Base-by-base conservation (phyloP, 2,113 vertebrate genomes). In the Helogale parvula region DNA sequence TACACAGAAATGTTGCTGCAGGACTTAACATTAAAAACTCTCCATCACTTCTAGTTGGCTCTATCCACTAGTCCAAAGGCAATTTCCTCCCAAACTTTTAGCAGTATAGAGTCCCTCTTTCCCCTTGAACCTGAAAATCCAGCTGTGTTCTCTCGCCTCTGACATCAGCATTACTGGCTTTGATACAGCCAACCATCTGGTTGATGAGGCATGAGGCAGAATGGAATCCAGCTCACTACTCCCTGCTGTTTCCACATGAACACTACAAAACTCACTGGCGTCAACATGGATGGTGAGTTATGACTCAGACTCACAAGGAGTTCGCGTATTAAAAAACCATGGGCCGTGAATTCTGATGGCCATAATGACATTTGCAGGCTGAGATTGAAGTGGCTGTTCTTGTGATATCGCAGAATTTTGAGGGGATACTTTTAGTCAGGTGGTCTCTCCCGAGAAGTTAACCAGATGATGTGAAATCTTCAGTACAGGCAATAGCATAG, bases 61-160 rank as follows among this genome's bases (percentile, higher is more conserved):
- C 77, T 96, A 35, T 93, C 88, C 50, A 76, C 91, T 80, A 84
- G 81, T 91, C 91, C 81, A 94, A 96, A 96, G 33, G 90, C 93
- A 97, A 98, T 98, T 98, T 98, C 87, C 90, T 95, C 69, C 74
- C 94, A 86, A 94, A 97, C 88, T 96, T 97, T 89, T 50, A 95
- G 94, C 90, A 84, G 96, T 95, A 96, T 63, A 93, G 80, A 96
- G 21, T 97, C 88, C 74, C 94, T 98, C 85, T 97, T 92, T 94
- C 86, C 88, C 47, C 93, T 96, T 94, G 88, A 98, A 97, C 94
- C 96, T 96, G 90, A 96, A 97, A 97, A 93, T 97, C 97, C 97
- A 98, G 97, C 96, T 97, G 97, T 97, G 96, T 95, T 96, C 94
- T 94, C 96, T 98, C 88, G 93, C 81, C 94, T 98, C 96, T 98